Conservation (phyloP, 2,113 vertebrate species). For the Dipodomys spectabilis region DNA sequence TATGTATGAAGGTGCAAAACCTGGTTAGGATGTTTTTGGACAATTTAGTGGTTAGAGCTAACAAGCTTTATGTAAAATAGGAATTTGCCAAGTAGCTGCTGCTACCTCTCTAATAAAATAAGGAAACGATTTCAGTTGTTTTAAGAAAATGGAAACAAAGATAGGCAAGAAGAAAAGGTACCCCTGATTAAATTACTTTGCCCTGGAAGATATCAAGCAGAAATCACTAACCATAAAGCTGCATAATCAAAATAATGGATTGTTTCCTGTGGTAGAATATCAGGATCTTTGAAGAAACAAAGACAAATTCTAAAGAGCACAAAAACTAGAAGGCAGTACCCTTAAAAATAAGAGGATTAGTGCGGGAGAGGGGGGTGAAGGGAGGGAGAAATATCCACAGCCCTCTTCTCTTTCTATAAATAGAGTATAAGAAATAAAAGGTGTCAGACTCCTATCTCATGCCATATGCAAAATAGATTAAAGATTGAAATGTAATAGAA, state of each 20-base stretch:
- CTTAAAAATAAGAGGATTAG: not conserved
- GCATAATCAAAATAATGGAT: not conserved
- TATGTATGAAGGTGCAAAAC: too few species aligned
- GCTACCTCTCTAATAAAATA: not conserved
- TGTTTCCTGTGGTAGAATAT: not conserved
- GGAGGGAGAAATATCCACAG: too few species aligned
- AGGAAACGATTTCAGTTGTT: conserved; percentile 3
- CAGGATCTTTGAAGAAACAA: not conserved
- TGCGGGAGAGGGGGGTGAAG: not conserved
- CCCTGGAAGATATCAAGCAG: not conserved
- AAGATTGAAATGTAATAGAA: not conserved
- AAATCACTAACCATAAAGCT: conserved; percentile 1
- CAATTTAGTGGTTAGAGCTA: not conserved
- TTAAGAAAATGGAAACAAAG: conserved; percentile 7
- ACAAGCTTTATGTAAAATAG: not conserved
- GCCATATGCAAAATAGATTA: not conserved
- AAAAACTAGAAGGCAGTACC: not conserved
- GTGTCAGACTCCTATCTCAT: not conserved
- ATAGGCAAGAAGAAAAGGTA: not conserved
- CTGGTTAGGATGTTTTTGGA: conserved; percentile 17
- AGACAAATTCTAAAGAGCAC: not conserved
- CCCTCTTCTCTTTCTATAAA: not conserved
- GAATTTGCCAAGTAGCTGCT: not conserved
- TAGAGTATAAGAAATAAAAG: not conserved
- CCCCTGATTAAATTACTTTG: not conserved